Evolutionary conservation across 2,797 vertebrate genomes (phyloP).

Genomic region (Chelonia mydas): DNA sequence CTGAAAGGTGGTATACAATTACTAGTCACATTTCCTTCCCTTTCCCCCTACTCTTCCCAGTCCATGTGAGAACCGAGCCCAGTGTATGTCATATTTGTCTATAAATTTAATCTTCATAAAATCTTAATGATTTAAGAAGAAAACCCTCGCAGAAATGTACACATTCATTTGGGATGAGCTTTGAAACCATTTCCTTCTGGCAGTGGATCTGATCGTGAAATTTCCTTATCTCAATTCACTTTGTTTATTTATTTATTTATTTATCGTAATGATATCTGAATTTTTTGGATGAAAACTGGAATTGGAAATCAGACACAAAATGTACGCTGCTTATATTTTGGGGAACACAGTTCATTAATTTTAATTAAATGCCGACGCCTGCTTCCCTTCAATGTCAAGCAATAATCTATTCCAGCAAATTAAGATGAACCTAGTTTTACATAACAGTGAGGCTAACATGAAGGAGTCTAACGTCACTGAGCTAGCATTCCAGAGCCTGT

Average conservation of each 20-base stretch:
- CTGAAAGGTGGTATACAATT: background rate
- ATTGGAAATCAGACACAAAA: background rate
- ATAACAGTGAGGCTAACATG: background rate
- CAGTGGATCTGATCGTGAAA: fast-evolving
- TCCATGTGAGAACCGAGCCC: background rate
- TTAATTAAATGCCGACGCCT: background rate
- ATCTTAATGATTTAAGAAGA: background rate
- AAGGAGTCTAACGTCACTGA: background rate
- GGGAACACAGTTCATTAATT: background rate
- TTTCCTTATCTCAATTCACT: background rate
- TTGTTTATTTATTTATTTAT: background rate
- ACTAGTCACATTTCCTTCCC: background rate
- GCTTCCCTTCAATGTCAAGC: background rate
- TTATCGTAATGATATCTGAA: fast-evolving
- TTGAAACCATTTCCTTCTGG: background rate
- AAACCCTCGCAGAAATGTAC: background rate
- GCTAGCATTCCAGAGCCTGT: background rate
- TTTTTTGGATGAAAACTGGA: background rate
- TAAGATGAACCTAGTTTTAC: fast-evolving
- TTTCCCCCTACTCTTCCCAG: background rate
- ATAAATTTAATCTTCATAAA: background rate
- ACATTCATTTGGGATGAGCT: background rate
- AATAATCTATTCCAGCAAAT: background rate
- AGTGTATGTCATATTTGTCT: background rate
- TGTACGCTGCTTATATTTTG: background rate